Base-by-base conservation (phyloP, 2,113 vertebrate species). In the Sinocyclocheilus rhinocerous region DNA sequence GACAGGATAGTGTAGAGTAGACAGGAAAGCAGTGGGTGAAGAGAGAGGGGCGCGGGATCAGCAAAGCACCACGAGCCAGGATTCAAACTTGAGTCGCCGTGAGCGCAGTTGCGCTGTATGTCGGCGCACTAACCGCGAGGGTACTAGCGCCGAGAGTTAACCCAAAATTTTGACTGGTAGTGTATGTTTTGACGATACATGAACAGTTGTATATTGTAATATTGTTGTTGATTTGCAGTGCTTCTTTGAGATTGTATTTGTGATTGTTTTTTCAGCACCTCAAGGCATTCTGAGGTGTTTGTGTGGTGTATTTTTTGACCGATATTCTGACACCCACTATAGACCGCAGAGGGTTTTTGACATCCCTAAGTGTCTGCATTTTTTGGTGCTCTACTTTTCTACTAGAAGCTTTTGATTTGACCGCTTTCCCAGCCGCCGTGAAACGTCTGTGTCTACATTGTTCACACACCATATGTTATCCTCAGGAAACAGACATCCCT, bases 301-400 rank as follows among this genome's bases (percentile, higher is more conserved):
- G 69, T 42, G 36, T 42, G 36, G 5, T 78, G 33, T 36, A 57
- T 61, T 16, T 59, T 61, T 57, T 39, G 55, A 79, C 76, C 20
- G 11, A 13, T 33, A n/a, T 18, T 36, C 18, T 79, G 76, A 42
- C 29, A 59, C 26, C 18, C 3, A 0, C 20, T 16, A 22, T n/a
- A 39, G 20, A 42, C 33, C 6, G 0, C 6, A 42, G 16, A 57
- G 18, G 11, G 55, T 39, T 79, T 79, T 61, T 22, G 10, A n/a
- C 16, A 12, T 79, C 6, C 0, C 52, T 79, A 79, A 78, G 52
- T 39, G 52, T 12, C 36, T 26, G 33, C 29, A 65, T 11, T 9
- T 84, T 59, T 12, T 26, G 36, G 18, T 84, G 55, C 55, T 76
- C 36, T 57, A 33, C 42, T 26, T 85, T 82, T 26, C 76, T 33